A percentile compares a stretch with the other conserved stretches of the same genome.
phyloP scores from a whole-genome alignment of 2,888 invertebrate genomes.

The Meta bourneti region DNA sequence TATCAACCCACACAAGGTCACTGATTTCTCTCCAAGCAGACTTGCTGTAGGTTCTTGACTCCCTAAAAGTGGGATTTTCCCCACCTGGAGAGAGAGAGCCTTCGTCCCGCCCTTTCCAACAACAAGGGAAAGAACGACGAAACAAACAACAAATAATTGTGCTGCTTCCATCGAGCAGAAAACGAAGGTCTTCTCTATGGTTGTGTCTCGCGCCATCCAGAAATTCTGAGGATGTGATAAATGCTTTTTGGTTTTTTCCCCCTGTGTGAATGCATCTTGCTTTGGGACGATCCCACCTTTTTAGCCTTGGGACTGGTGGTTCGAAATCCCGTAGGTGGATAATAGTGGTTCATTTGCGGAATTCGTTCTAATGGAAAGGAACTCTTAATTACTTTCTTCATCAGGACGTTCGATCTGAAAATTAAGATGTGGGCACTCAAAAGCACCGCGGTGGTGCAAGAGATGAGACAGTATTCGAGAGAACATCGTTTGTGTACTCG shows the following conservation, averaged over 20 bases:
- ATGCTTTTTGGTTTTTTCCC: too few relatives aligned
- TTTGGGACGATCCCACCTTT: slow-evolving; percentile 5
- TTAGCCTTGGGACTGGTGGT: slow-evolving; percentile 24
- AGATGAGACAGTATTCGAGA: background rate
- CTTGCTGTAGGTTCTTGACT: slow-evolving; percentile 46
- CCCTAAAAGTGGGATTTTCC: slow-evolving; percentile 38
- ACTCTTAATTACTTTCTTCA: background rate
- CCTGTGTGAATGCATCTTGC: background rate
- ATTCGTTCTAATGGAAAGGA: background rate
- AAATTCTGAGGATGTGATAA: slow-evolving; percentile 19
- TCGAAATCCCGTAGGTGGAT: slow-evolving; percentile 32
- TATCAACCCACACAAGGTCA: slow-evolving; percentile 64
- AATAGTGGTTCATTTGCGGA: slow-evolving; percentile 34
- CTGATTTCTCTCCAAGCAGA: slow-evolving; percentile 41
- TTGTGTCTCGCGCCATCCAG: background rate
- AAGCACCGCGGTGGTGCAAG: background rate
- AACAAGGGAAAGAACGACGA: slow-evolving; percentile 1
- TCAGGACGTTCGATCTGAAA: background rate
- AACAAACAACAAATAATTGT: slow-evolving; percentile 18
- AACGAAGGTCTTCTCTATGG: slow-evolving; percentile 21
- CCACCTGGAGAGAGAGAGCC: slow-evolving; percentile 12
- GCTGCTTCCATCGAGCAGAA: slow-evolving; percentile 15
- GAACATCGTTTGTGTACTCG: background rate
- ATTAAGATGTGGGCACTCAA: background rate
- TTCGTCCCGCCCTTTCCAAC: slow-evolving; percentile 19